These are phyloP conservation scores for Ivindomyrus marchei DNA, from an alignment of 2,113 vertebrate genomes.

Conservation along the genomic window DNA sequence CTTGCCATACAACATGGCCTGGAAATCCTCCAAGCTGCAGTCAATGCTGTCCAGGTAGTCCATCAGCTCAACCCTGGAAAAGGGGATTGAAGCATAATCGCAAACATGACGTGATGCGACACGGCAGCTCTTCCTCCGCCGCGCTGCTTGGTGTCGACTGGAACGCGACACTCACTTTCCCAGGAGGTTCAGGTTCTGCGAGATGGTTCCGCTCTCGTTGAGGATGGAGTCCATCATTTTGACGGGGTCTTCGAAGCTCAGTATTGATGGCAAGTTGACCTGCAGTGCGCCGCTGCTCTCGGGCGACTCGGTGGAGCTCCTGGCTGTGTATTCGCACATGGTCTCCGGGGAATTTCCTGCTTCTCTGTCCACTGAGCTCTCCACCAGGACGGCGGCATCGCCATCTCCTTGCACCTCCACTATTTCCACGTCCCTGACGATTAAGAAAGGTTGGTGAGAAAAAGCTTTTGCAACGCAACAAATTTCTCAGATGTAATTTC, in stretches of 20 bases:
- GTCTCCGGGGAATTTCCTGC: not conserved
- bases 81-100: not conserved
- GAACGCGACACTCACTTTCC: constrained; percentile 76
- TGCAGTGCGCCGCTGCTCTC: constrained; percentile 68
- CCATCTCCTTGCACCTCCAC: constrained; percentile 75
- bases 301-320: constrained; percentile 34
- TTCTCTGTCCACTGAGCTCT: constrained; percentile 35
- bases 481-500: not conserved
- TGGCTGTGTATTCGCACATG: constrained; percentile 21
- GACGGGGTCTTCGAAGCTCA: constrained; percentile 79
- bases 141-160: too few species aligned
- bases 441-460: not conserved
- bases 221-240: constrained; percentile 97
- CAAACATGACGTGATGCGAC: not conserved
- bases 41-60: constrained; percentile 98
- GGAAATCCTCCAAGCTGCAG: constrained; percentile 95
- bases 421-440: constrained; percentile 73
- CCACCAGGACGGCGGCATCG: constrained; percentile 47
- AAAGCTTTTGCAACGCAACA: not conserved
- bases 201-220: constrained; percentile 78
- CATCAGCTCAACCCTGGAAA: constrained; percentile 82
- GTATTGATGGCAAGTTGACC: constrained; percentile 66
- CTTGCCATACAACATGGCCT: constrained; percentile 87
- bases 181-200: constrained; percentile 89
- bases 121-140: not conserved